Evolutionary conservation across 2,113 vertebrate genomes (phyloP).

Genomic region (Nesoenas mayeri): DNA sequence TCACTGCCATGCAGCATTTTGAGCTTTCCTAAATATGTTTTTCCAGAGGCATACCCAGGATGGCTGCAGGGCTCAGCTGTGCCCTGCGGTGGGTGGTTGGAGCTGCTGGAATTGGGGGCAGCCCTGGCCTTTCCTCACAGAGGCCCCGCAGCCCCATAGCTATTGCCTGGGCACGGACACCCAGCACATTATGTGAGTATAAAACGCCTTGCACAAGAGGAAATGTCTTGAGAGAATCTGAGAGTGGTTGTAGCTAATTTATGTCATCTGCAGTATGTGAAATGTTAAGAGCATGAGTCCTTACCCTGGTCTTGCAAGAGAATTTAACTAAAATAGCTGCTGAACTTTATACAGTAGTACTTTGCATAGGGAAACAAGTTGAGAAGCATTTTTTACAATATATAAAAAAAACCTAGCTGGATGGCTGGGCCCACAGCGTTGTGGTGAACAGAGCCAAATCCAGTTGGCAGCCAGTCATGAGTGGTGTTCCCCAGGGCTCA

Average conservation of each 20-base stretch:
- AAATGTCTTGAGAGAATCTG: not conserved
- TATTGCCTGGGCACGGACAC: not conserved
- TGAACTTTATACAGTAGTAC: not conserved
- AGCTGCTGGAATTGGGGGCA: rapidly evolving
- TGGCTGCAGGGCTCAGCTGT: rapidly evolving
- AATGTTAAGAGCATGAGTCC: rapidly evolving
- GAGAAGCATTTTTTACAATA: not conserved
- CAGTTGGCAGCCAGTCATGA: too few species aligned
- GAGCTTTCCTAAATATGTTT: too few species aligned
- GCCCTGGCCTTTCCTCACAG: too few species aligned
- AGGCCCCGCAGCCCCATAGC: not conserved
- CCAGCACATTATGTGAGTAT: too few species aligned
- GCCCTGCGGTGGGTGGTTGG: rapidly evolving
- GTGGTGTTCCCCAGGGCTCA: too few species aligned
- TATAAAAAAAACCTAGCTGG: not conserved
- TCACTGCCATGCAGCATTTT: too few species aligned
- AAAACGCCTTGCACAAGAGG: not conserved
- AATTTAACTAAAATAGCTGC: not conserved
- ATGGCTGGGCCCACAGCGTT: not conserved
- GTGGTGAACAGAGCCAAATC: too few species aligned
- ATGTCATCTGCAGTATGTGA: rapidly evolving
- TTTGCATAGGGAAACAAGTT: not conserved
- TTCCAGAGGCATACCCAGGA: too few species aligned
- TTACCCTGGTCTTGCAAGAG: not conserved
- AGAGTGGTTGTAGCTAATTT: not conserved